These are phyloP conservation scores for Rhamphomyia laevipes DNA, from an alignment of 2,888 invertebrate species.

Conservation along the genomic window DNA sequence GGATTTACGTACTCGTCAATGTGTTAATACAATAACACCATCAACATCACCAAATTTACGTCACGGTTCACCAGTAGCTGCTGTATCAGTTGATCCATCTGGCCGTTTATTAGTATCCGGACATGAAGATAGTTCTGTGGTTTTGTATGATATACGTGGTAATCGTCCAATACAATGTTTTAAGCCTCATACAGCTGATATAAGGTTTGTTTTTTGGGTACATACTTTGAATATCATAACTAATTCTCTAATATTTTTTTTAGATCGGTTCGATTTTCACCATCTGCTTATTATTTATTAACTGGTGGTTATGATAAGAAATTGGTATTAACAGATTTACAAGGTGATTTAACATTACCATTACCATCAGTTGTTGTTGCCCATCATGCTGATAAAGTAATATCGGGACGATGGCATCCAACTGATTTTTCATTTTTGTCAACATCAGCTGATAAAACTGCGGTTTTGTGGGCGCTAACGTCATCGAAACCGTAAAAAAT, in stretches of 20 bases:
- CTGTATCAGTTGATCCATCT: constrained; percentile 85
- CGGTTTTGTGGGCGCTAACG: constrained; percentile 87
- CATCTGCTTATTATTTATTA: constrained; percentile 86
- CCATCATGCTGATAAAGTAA: constrained; percentile 89
- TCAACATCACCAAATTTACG: constrained; percentile 57
- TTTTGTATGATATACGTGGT: constrained; percentile 83
- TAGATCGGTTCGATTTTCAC: constrained; percentile 83
- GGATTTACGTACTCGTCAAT: constrained; percentile 84
- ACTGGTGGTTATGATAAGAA: constrained; percentile 89
- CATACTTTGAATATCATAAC: background rate
- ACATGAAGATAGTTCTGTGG: constrained; percentile 84
- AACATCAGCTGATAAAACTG: constrained; percentile 88
- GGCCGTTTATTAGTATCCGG: constrained; percentile 85
- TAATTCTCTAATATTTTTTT: constrained; percentile 3
- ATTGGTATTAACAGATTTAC: constrained; percentile 79
- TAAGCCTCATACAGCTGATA: constrained; percentile 81
- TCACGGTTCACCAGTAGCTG: constrained; percentile 75
- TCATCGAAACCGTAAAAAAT: background rate
- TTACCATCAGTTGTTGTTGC: constrained; percentile 89
- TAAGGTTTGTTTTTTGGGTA: constrained; percentile 32
- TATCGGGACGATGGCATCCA: constrained; percentile 94
- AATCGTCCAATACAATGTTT: constrained; percentile 79
- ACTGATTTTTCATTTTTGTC: constrained; percentile 89
- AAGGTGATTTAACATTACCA: constrained; percentile 84
- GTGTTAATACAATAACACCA: constrained; percentile 79